Percentiles rank a stretch among this genome's conserved stretches.
These are phyloP conservation scores for Drosophila miranda DNA, from an alignment of 1,140 invertebrate genomes.

Conservation along the genomic window DNA sequence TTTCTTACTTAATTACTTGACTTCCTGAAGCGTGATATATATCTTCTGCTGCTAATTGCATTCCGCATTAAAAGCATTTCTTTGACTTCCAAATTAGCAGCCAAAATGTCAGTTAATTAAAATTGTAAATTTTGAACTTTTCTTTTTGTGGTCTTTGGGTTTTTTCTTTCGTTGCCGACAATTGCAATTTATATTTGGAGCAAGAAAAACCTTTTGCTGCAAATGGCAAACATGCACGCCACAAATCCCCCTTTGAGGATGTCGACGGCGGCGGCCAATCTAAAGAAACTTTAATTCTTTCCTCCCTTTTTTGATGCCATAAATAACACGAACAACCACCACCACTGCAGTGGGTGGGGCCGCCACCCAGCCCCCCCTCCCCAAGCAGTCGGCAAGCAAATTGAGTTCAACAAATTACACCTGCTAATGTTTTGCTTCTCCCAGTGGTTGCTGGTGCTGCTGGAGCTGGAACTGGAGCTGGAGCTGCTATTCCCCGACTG, in stretches of 20 bases:
- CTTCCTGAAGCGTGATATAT: conserved; percentile 5
- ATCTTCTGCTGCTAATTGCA: not conserved
- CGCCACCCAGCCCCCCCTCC: conserved; percentile 3
- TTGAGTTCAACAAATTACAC: conserved; percentile 79
- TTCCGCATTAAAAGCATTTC: conserved; percentile 1
- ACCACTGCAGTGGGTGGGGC: conserved; percentile 4
- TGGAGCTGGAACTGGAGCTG: conserved; percentile 21
- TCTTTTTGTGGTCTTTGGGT: conserved; percentile 8
- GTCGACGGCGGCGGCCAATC: conserved; percentile 6
- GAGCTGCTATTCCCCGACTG: not conserved
- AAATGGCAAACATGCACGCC: conserved; percentile 57
- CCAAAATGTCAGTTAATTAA: conserved; percentile 71
- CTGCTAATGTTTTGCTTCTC: conserved; percentile 48
- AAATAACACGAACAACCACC: conserved; percentile 50
- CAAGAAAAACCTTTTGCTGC: conserved; percentile 4
- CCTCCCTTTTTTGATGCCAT: conserved; percentile 51
- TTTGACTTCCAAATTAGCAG: conserved; percentile 33
- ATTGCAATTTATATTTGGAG: conserved; percentile 47
- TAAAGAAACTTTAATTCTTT: conserved; percentile 48
- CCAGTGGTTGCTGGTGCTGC: conserved; percentile 17
- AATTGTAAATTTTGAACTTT: conserved; percentile 77
- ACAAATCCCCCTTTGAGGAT: not conserved
- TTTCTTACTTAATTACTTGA: not conserved
- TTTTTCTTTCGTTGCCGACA: conserved; percentile 10
- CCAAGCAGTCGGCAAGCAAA: conserved; percentile 56